These are phyloP conservation scores for Pandemis heparana DNA, from an alignment of 2,888 invertebrate species.

Conservation along the genomic window DNA sequence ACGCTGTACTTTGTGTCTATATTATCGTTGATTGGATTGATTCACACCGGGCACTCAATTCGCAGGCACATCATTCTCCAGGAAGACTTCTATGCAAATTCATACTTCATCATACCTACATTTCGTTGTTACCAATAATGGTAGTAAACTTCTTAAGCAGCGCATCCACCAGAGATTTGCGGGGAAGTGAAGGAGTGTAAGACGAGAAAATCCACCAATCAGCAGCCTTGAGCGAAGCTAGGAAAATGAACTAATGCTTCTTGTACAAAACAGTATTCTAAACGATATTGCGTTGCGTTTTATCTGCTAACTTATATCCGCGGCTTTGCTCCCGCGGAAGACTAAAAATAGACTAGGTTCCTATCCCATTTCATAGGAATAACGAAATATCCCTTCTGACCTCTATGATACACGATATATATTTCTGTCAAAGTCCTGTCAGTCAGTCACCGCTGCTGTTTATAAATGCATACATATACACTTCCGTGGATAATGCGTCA, in stretches of 20 bases:
- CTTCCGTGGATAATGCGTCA: slow-evolving; percentile 64
- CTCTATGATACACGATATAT: no score
- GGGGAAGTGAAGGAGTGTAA: no score
- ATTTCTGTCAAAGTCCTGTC: no score
- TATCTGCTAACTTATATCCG: slow-evolving; percentile 4
- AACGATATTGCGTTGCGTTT: slow-evolving; percentile 16
- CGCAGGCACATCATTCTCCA: neutral
- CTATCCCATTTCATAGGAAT: no score
- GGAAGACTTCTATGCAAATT: neutral
- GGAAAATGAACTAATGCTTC: no score
- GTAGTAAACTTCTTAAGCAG: neutral
- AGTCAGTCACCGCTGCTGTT: no score
- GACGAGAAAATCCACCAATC: no score
- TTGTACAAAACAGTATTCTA: slow-evolving; percentile 36
- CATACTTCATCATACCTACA: neutral
- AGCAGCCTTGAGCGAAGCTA: no score
- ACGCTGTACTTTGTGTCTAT: slow-evolving; percentile 13
- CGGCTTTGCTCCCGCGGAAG: no score
- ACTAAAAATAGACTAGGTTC: no score
- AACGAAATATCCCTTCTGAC: no score
- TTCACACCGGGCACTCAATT: neutral
- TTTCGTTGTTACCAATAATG: neutral
- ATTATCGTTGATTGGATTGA: slow-evolving; percentile 23
- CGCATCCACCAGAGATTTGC: neutral
- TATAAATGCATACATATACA: slow-evolving; percentile 27